A percentile compares a stretch with the other conserved stretches of the same genome.
Conservation (phyloP, 1,140 invertebrate species). For the Melanaphis sacchari region DNA sequence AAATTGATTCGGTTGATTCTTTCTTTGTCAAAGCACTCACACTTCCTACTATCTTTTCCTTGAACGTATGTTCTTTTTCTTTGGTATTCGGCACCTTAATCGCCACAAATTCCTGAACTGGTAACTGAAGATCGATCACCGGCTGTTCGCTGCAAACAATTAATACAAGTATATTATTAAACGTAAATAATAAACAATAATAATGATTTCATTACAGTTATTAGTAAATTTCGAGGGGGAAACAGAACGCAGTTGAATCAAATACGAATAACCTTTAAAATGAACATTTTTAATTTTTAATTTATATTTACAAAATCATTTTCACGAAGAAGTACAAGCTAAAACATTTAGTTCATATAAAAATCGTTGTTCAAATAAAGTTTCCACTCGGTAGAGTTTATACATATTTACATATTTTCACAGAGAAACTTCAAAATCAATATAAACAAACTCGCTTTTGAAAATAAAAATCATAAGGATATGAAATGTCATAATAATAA, state of each 20-base stretch:
- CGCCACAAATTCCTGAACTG: conserved; percentile 64
- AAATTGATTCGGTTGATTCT: conserved; percentile 62
- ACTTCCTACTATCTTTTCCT: conserved; percentile 69
- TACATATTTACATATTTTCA: neutral
- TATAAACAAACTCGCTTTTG: neutral
- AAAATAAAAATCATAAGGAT: neutral
- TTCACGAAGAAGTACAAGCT: neutral
- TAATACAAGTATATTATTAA: conserved; percentile 25
- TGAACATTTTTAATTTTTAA: neutral
- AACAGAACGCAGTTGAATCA: neutral
- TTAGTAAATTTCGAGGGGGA: neutral
- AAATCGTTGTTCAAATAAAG: neutral
- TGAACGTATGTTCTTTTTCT: conserved; percentile 67
- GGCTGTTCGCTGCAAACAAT: conserved; percentile 58
- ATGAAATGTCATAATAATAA: neutral
- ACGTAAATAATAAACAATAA: neutral
- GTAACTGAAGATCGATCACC: conserved; percentile 68
- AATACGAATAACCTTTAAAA: neutral
- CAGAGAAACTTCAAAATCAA: neutral
- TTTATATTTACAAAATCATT: neutral
- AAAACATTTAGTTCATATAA: neutral
- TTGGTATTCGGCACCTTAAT: conserved; percentile 63
- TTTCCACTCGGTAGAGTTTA: neutral
- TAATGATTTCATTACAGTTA: neutral
- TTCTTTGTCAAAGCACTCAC: conserved; percentile 51